phyloP scores from a whole-genome alignment of 2,113 vertebrate genomes.

The Alethe diademata region DNA sequence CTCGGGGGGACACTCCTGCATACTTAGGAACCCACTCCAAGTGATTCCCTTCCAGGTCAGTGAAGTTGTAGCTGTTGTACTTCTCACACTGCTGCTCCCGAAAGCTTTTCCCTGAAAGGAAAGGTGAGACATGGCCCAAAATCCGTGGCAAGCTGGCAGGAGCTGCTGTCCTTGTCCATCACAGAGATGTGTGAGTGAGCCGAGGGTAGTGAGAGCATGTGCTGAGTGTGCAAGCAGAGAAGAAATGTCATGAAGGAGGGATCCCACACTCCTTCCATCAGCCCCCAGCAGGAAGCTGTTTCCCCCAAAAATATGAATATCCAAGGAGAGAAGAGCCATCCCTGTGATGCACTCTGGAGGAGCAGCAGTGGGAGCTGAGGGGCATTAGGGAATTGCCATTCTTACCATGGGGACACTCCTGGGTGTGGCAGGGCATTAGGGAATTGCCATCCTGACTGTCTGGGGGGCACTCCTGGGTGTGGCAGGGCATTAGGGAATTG shows the following conservation, averaged over 20 bases:
- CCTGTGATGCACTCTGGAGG: rapidly evolving
- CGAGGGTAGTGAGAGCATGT: rapidly evolving
- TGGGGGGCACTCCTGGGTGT: too few species aligned
- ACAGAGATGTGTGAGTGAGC: rapidly evolving
- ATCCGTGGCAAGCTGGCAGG: rapidly evolving
- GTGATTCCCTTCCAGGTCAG: conserved; percentile 81
- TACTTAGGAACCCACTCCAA: conserved; percentile 96
- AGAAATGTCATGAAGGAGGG: not conserved
- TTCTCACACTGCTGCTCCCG: conserved; percentile 95
- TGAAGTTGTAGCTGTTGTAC: conserved; percentile 85
- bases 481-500: too few species aligned
- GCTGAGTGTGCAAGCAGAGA: rapidly evolving
- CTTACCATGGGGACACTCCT: too few species aligned
- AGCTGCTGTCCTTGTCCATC: rapidly evolving
- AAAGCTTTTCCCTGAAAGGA: conserved; percentile 86
- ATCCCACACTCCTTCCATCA: not conserved
- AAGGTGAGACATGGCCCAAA: not conserved
- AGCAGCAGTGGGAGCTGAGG: rapidly evolving
- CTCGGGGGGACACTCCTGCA: conserved; percentile 87
- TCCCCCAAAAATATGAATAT: rapidly evolving
- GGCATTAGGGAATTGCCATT: too few species aligned
- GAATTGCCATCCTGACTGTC: too few species aligned
- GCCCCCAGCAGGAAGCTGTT: not conserved
- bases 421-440: not conserved
- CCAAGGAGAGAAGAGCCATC: not conserved